A percentile compares a stretch with the other conserved stretches of the same genome.
Evolutionary conservation across 1,140 invertebrate species (phyloP).

Genomic region (Meloidogyne floridensis): DNA sequence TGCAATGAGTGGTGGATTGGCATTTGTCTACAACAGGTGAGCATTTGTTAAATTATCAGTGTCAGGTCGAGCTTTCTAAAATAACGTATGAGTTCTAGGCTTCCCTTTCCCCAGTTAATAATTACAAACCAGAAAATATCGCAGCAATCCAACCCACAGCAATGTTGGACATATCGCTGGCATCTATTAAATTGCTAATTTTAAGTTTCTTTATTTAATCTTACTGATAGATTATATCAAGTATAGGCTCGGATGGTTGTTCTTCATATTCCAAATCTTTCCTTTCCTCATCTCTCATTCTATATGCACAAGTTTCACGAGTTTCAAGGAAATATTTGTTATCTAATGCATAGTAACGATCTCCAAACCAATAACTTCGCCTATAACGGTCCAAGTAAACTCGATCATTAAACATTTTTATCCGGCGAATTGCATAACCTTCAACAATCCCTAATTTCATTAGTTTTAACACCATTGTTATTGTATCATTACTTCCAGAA

Average conservation of each 20-base stretch:
- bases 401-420: constrained; percentile 66
- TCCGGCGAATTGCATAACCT: constrained; percentile 60
- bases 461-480: constrained; percentile 52
- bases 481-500: constrained; percentile 54
- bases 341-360: constrained; percentile 62
- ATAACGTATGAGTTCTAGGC: background rate
- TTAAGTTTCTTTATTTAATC: constrained; percentile 26
- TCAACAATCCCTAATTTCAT: constrained; percentile 56
- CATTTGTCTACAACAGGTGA: constrained; percentile 86
- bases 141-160: constrained; percentile 64
- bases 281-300: constrained; percentile 57
- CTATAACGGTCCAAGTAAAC: constrained; percentile 58
- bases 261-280: constrained; percentile 60
- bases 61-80: background rate
- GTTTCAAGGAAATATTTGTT: constrained; percentile 61
- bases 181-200: constrained; percentile 42
- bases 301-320: constrained; percentile 60
- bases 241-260: constrained; percentile 46
- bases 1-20: constrained; percentile 95
- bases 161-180: constrained; percentile 63
- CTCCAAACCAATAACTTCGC: constrained; percentile 62
- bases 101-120: background rate
- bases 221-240: constrained; percentile 62
- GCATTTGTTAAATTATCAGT: background rate
- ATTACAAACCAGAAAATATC: constrained; percentile 20